These are phyloP conservation scores for Hippocampus guttulatus DNA, from an alignment of 2,113 vertebrate species.

Conservation along the genomic window DNA sequence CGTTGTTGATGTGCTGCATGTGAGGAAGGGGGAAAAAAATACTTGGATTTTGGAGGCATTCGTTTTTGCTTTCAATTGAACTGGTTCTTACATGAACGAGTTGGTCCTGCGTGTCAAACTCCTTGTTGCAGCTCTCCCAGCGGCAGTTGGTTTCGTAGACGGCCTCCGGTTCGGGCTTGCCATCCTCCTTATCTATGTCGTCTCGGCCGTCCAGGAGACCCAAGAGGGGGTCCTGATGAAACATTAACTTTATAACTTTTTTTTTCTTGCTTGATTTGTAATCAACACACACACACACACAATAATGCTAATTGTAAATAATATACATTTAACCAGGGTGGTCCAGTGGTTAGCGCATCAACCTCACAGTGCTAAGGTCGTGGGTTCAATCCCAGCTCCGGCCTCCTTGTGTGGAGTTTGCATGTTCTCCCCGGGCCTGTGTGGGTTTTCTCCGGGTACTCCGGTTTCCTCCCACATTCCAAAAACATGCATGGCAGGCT, in stretches of 20 bases:
- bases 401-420: too few relatives aligned
- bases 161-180: constrained; percentile 84
- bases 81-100: constrained; percentile 85
- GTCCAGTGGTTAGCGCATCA: too few relatives aligned
- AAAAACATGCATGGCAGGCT: too few relatives aligned
- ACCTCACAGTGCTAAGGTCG: too few relatives aligned
- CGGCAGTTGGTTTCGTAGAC: constrained; percentile 95
- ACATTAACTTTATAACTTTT: not conserved
- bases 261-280: not conserved
- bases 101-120: constrained; percentile 95
- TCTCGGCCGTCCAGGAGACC: constrained; percentile 86
- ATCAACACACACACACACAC: too few relatives aligned
- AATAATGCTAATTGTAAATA: too few relatives aligned
- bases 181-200: constrained; percentile 91
- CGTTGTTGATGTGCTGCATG: constrained; percentile 93
- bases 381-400: too few relatives aligned
- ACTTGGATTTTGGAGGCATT: not conserved
- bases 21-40: not conserved
- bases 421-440: too few relatives aligned
- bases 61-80: not conserved
- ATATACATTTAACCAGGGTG: too few relatives aligned
- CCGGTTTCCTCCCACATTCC: too few relatives aligned
- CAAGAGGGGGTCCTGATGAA: constrained; percentile 82
- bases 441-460: too few relatives aligned
- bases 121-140: constrained; percentile 93